Base-by-base conservation (phyloP, 2,888 invertebrate species). In the Podabrus alpinus region DNA sequence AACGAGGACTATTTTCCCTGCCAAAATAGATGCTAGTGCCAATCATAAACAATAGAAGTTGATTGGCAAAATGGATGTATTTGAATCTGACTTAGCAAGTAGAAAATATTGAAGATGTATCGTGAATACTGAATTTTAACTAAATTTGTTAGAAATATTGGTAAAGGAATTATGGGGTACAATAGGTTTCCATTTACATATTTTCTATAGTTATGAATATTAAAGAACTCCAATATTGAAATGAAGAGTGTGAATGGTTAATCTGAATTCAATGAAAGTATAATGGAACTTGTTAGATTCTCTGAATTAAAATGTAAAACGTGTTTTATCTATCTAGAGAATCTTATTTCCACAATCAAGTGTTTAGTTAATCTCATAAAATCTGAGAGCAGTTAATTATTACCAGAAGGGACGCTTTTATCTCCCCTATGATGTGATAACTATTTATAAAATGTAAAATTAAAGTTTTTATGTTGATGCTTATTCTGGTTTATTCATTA, bases 21-120 rank as follows among this genome's bases (percentile, higher is more conserved):
- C 59, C 68, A 67, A 76, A 76, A 76, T 74, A 74, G 76, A 67
- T 64, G 64, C 59, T 68, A 76, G 59, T 74, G 66, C 71, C 71
- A 76, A 72, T 76, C 76, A 76, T 72, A 76, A 76, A 76, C 76
- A 76, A 76, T 76, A 60, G 71, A 69, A 76, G 76, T 72, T 76
- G 76, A 76, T 76, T 76, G 76, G 71, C 74, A 76, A 76, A 64
- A 76, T 71, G 76, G 72, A 74, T 69, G 71, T 19, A 60, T 74
- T 59, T 11, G 45, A 60, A 24, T 75, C 66, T 16, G 9, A 21
- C 25, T 68, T 72, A 59, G 11, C 60, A 66, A 62, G 72, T 70
- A 61, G 69, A 62, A 72, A 64, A 70, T 70, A 75, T 75, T 75
- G 75, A 64, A 72, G 72, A 19, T 73, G 69, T 72, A 24, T 61